Evolutionary conservation across 2,888 invertebrate genomes (phyloP).

Genomic region (Drosophila rellima): DNA sequence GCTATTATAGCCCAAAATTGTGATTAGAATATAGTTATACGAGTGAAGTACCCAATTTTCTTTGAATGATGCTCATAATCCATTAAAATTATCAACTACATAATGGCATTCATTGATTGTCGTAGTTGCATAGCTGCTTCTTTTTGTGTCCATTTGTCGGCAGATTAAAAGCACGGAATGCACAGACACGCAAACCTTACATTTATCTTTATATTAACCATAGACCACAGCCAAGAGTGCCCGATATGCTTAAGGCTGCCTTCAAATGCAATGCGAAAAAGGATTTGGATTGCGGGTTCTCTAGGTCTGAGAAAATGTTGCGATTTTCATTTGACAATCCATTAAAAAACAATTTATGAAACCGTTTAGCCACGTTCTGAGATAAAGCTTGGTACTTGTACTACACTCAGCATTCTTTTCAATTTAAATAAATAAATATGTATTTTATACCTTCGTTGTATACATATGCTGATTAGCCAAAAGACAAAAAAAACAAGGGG

Average conservation of each 20-base stretch:
- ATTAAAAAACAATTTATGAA: too few relatives aligned
- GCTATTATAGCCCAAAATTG: neutral
- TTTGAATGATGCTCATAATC: neutral
- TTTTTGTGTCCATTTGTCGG: neutral
- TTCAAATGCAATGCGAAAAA: neutral
- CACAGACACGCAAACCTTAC: neutral
- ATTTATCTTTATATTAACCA: neutral
- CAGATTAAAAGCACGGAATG: neutral
- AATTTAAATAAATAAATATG: conserved; percentile 41
- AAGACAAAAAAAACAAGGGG: too few relatives aligned
- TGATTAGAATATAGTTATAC: neutral
- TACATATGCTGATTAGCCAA: conserved; percentile 46
- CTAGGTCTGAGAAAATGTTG: conserved; percentile 3
- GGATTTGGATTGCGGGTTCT: neutral
- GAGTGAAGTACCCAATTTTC: neutral
- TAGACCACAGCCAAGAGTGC: neutral
- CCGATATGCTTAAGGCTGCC: neutral
- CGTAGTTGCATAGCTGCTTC: neutral
- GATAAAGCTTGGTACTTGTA: too few relatives aligned
- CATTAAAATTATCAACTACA: neutral
- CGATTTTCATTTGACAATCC: conserved; percentile 35
- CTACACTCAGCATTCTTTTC: conserved; percentile 34
- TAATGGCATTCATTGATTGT: neutral
- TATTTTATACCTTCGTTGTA: conserved; percentile 22
- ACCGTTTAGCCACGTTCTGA: conserved; percentile 27